Evolutionary conservation across 2,888 invertebrate species (phyloP).

Genomic region (Theristus sp.): DNA sequence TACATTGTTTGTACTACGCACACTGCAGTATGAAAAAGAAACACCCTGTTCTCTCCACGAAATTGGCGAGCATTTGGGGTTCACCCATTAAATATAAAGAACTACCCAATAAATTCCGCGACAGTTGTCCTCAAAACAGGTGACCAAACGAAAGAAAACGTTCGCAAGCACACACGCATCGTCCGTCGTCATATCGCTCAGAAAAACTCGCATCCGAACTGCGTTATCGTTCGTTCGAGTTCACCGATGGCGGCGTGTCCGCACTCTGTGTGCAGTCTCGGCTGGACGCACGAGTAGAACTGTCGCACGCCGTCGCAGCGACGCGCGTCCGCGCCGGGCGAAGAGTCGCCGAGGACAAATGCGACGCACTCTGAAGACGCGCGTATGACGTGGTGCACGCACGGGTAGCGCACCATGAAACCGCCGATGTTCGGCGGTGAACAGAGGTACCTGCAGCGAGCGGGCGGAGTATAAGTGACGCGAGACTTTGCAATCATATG

Average conservation of each 20-base stretch:
- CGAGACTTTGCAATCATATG: too few relatives aligned
- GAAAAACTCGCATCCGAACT: slow-evolving; percentile 3
- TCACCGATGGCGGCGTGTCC: background rate
- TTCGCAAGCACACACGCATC: too few relatives aligned
- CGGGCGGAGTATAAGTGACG: too few relatives aligned
- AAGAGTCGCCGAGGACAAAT: background rate
- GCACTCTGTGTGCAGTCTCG: background rate
- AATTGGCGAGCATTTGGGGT: too few relatives aligned
- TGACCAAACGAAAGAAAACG: too few relatives aligned
- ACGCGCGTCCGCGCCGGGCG: background rate
- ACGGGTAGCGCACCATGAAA: background rate
- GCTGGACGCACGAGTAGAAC: slow-evolving; percentile 2
- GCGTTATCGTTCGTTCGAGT: background rate
- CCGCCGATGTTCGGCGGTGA: background rate
- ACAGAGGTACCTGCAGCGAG: slow-evolving; percentile 1
- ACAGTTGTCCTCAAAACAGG: too few relatives aligned
- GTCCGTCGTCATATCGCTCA: too few relatives aligned
- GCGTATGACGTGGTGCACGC: background rate
- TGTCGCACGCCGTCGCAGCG: slow-evolving; percentile 1
- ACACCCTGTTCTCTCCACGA: too few relatives aligned
- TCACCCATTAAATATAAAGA: too few relatives aligned
- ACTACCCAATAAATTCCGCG: too few relatives aligned
- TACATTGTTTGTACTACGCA: too few relatives aligned
- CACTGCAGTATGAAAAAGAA: too few relatives aligned
- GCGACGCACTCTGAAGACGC: background rate